phyloP scores from a whole-genome alignment of 64 coral and sea anemone species.

The Actinia equina region DNA sequence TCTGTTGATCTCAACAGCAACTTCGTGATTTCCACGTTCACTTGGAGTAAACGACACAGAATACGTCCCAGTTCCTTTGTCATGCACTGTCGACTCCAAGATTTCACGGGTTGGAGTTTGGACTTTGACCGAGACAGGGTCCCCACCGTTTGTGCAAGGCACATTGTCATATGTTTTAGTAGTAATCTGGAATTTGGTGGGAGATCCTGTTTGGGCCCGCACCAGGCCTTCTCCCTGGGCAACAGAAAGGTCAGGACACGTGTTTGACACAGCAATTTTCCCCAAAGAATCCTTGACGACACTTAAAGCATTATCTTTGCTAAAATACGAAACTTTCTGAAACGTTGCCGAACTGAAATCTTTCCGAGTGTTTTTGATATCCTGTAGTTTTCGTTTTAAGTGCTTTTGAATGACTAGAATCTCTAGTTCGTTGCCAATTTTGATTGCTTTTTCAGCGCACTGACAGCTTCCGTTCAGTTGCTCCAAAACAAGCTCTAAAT shows the following conservation, averaged over 20 bases:
- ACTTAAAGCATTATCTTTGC: slow-evolving; percentile 44
- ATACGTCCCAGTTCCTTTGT: slow-evolving; percentile 73
- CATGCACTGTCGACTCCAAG: slow-evolving; percentile 39
- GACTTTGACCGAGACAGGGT: slow-evolving; percentile 64
- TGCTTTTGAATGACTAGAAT: slow-evolving; percentile 92
- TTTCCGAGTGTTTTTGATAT: slow-evolving; percentile 57
- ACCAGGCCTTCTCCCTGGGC: slow-evolving; percentile 76
- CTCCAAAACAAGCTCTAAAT: slow-evolving; percentile 68
- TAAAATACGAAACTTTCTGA: slow-evolving; percentile 57
- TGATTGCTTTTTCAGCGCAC: slow-evolving; percentile 77
- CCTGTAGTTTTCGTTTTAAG: slow-evolving; percentile 67
- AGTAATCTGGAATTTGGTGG: slow-evolving; percentile 58
- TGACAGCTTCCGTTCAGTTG: slow-evolving; percentile 71
- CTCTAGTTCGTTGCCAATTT: slow-evolving; percentile 88
- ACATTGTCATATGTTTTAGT: slow-evolving; percentile 55
- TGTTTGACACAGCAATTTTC: slow-evolving; percentile 62
- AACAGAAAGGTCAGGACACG: slow-evolving; percentile 56
- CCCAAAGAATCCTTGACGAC: slow-evolving; percentile 64
- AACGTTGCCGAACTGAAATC: slow-evolving; percentile 43
- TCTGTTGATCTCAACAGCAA: slow-evolving; percentile 63
- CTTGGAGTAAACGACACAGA: slow-evolving; percentile 61
- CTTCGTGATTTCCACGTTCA: slow-evolving; percentile 52
- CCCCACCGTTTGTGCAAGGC: slow-evolving; percentile 60
- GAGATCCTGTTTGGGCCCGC: slow-evolving; percentile 61
- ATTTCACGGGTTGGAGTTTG: slow-evolving; percentile 28